phyloP scores from a whole-genome alignment of 1,140 invertebrate species.

The Brachionus paranguensis region DNA sequence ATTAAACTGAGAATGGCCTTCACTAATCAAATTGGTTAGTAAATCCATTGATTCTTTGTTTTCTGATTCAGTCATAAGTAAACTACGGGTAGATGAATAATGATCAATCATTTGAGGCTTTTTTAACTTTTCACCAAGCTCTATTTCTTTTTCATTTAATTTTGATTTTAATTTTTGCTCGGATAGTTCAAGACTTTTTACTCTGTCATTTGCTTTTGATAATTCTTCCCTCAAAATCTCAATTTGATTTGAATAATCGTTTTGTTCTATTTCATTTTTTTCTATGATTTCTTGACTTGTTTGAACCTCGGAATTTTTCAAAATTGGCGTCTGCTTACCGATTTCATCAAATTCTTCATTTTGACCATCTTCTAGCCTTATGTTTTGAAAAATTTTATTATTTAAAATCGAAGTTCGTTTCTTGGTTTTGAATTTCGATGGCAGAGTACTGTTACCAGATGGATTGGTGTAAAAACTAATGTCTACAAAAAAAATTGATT shows the following conservation, averaged over 20 bases:
- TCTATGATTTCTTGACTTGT: not conserved
- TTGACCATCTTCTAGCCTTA: not conserved
- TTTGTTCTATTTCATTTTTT: not conserved
- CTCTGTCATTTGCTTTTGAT: not conserved
- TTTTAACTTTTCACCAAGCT: not conserved
- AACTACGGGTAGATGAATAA: not conserved
- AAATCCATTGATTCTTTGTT: not conserved
- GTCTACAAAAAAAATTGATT: not conserved
- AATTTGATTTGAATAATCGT: not conserved
- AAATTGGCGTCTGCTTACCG: not conserved
- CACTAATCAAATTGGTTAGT: not conserved
- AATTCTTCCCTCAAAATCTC: not conserved
- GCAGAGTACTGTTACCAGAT: constrained; percentile 2
- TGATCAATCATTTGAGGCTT: not conserved
- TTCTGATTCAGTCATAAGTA: not conserved
- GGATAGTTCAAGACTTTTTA: not conserved
- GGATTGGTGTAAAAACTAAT: constrained; percentile 12
- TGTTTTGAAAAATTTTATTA: constrained; percentile 28
- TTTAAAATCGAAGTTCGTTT: not conserved
- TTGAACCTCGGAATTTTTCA: not conserved
- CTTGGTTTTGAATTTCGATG: not conserved
- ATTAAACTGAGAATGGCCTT: not conserved
- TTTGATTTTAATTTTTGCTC: not conserved
- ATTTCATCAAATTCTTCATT: not conserved
- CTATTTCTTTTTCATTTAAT: not conserved